These are phyloP conservation scores for Chironomus riparius DNA, from an alignment of 2,888 invertebrate species.

Conservation along the genomic window DNA sequence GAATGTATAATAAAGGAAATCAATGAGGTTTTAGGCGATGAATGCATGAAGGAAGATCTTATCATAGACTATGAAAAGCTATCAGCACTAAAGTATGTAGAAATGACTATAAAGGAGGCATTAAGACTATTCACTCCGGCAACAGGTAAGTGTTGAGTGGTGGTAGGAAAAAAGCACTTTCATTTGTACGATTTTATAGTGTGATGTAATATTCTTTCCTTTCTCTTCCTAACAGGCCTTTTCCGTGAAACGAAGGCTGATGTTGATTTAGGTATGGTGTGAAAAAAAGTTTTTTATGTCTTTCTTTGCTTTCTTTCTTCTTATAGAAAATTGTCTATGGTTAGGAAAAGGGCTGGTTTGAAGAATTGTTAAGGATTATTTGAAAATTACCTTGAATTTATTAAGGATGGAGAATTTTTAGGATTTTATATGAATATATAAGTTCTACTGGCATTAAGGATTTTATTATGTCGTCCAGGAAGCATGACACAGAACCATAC, in stretches of 20 bases:
- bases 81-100: conserved; percentile 24
- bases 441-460: too few species aligned
- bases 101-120: conserved; percentile 25
- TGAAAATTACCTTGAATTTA: background rate
- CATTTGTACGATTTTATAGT: background rate
- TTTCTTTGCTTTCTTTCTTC: background rate
- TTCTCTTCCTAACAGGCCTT: conserved; percentile 1
- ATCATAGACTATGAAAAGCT: conserved; percentile 22
- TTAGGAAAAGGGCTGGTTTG: background rate
- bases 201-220: background rate
- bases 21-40: conserved; percentile 13
- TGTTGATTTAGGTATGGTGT: conserved; percentile 18
- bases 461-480: too few species aligned
- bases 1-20: conserved; percentile 16
- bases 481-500: too few species aligned
- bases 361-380: background rate
- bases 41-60: background rate
- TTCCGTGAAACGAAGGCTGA: conserved; percentile 21
- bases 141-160: conserved; percentile 8
- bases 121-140: conserved; percentile 21
- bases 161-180: background rate
- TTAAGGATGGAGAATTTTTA: too few species aligned
- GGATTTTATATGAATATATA: too few species aligned
- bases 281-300: background rate
- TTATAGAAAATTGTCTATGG: too few species aligned